A percentile compares a stretch with the other conserved stretches of the same genome.
These are phyloP conservation scores for Coendou prehensilis DNA, from an alignment of 2,797 vertebrate species.

Conservation along the genomic window DNA sequence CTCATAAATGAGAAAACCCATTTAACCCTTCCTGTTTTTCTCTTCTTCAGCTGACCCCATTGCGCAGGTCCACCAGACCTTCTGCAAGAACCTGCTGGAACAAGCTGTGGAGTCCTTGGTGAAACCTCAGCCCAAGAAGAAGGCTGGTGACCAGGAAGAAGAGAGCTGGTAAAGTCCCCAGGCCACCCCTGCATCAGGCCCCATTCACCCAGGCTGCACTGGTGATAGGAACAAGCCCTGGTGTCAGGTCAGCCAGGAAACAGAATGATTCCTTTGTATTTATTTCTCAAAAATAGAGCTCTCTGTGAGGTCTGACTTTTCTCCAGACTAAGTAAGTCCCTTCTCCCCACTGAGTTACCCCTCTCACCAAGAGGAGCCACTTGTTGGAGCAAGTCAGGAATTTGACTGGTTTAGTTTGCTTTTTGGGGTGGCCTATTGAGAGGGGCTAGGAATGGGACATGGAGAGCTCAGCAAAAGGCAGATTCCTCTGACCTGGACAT, in stretches of 20 bases:
- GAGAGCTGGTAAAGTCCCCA: conserved; percentile 91
- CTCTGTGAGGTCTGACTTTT: not conserved
- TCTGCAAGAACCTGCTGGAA: conserved; percentile 97
- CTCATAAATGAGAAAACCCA: not conserved
- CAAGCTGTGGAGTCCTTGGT: conserved; percentile 95
- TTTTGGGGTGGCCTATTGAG: not conserved
- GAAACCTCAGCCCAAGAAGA: conserved; percentile 92
- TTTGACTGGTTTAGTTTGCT: not conserved
- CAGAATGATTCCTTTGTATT: not conserved
- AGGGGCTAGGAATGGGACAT: not conserved
- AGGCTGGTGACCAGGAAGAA: conserved; percentile 87
- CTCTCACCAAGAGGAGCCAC: not conserved
- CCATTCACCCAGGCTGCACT: not conserved
- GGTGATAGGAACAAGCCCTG: not conserved
- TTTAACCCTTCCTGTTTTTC: not conserved
- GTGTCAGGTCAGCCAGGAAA: not conserved
- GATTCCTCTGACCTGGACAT: not conserved
- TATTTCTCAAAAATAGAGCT: not conserved
- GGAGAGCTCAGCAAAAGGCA: not conserved
- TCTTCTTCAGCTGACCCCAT: conserved; percentile 93
- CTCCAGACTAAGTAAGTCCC: not conserved
- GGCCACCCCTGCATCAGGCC: fast-evolving
- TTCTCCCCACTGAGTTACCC: not conserved
- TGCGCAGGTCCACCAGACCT: conserved; percentile 96
- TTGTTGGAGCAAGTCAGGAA: not conserved